Conservation (phyloP, 1,140 invertebrate genomes). For the Magallana ariakensis region DNA sequence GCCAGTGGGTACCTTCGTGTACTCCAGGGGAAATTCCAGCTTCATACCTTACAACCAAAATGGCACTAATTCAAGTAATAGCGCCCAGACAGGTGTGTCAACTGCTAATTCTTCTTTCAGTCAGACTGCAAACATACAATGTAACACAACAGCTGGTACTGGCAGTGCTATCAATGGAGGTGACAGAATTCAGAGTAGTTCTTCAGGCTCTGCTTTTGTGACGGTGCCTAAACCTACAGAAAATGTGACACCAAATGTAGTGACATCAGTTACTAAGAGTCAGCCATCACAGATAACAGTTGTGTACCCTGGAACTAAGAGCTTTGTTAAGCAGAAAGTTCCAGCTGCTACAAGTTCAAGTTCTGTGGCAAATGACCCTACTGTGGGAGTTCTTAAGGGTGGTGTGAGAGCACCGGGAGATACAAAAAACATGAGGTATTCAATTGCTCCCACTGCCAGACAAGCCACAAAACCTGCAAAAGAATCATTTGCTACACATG, state of each 20-base stretch:
- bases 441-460: not conserved
- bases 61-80: not conserved
- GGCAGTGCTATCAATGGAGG: not conserved
- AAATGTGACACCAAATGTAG: not conserved
- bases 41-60: constrained; percentile 13
- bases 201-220: not conserved
- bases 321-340: not conserved
- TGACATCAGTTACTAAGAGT: not conserved
- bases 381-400: not conserved
- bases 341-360: not conserved
- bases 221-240: not conserved
- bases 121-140: not conserved
- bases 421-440: not conserved
- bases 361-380: not conserved
- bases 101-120: not conserved
- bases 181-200: not conserved
- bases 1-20: not conserved
- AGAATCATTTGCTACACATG: not conserved
- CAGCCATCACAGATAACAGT: constrained; percentile 22
- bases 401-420: not conserved
- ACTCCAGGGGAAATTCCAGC: not conserved
- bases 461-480: not conserved
- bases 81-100: not conserved
- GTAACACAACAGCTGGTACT: not conserved
- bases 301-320: constrained; percentile 1